Base-by-base conservation (phyloP, 2,113 vertebrate genomes). In the Arothron firmamentum region DNA sequence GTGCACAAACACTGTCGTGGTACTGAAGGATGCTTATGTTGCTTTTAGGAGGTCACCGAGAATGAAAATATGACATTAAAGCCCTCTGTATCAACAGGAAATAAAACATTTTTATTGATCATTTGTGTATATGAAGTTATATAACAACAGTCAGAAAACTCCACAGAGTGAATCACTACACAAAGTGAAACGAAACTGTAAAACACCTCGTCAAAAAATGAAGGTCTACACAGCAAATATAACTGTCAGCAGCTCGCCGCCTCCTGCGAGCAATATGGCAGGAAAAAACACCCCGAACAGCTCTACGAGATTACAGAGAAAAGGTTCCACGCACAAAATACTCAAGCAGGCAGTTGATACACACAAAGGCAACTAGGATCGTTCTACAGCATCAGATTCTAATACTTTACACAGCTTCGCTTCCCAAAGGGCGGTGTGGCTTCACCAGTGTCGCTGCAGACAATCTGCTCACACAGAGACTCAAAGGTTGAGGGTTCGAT, bases 51-150 rank as follows among this genome's bases (percentile, higher is more conserved):
- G 38, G 17, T 18, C 46, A 19, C 3, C 9, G 14, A 19, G n/a
- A 65, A 59, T 11, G 20, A 69, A 74, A 68, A 71, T 0, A 84
- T 0, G 61, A 89, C 76, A 74, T 70, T 80, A 78, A 74, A 75
- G 54, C 56, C 80, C 61, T 89, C 91, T 88, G 88, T 94, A 93
- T 94, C 92, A 97, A 97, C 94, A 94, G 94, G 96, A 99, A 99
- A 98, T 97, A 96, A 99, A 99, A 96, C 94, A 90, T 94, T 98
- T 96, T 99, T 96, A 98, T 99, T 98, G 94, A 95, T 93, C 94
- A 95, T 95, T 92, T 90, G 88, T 93, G 92, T 95, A 98, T 93
- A 94, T 94, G 90, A 95, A 94, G 95, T 95, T 94, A 94, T 94
- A 94, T 93, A 98, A 98, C 93, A 91, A 97, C 96, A 93, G 93